phyloP scores from a whole-genome alignment of 2,113 vertebrate species.

The Perca fluviatilis region DNA sequence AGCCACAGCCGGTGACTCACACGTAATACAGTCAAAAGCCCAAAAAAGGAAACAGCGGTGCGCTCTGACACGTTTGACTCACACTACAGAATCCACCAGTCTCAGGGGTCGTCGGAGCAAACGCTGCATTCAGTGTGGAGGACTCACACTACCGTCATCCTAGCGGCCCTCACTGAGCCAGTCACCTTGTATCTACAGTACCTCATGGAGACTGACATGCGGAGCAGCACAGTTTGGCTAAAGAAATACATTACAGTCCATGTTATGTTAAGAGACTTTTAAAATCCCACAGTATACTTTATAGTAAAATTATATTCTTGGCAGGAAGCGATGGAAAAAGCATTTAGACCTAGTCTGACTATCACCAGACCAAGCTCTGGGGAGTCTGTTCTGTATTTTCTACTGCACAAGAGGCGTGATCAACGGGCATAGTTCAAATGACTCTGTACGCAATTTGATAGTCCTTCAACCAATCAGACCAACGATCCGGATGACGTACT shows the following conservation, averaged over 20 bases:
- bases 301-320: conserved; percentile 67
- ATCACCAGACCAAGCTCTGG: too few relatives aligned
- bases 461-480: too few relatives aligned
- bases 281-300: conserved; percentile 44
- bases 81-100: conserved; percentile 40
- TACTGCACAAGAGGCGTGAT: too few relatives aligned
- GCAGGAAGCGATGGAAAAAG: conserved; percentile 73
- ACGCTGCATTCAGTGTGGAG: conserved; percentile 41
- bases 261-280: conserved; percentile 43
- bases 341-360: neutral
- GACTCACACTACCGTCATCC: conserved; percentile 53
- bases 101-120: conserved; percentile 42
- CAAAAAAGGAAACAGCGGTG: conserved; percentile 78
- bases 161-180: neutral
- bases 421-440: too few relatives aligned
- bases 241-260: conserved; percentile 40
- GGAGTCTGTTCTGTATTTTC: too few relatives aligned
- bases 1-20: conserved; percentile 73
- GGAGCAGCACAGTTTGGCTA: conserved; percentile 34
- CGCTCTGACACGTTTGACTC: conserved; percentile 70
- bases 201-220: neutral
- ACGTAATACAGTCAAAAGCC: conserved; percentile 74
- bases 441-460: too few relatives aligned
- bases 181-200: conserved; percentile 44
- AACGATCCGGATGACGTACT: too few relatives aligned